phyloP scores from a whole-genome alignment of 1,140 invertebrate genomes.

The Drosophila malerkotliana region DNA sequence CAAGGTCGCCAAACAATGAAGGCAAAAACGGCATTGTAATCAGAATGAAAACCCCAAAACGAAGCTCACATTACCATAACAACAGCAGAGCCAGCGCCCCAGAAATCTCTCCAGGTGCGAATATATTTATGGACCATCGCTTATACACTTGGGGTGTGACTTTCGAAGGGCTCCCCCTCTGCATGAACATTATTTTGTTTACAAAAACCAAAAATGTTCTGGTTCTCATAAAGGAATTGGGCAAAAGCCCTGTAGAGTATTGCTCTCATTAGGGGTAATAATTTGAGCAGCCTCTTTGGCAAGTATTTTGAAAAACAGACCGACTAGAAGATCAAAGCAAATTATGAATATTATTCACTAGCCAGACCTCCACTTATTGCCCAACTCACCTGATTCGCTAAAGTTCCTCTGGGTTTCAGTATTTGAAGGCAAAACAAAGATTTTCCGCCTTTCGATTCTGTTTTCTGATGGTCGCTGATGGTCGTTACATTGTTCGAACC shows the following conservation, averaged over 20 bases:
- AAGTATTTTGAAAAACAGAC: background rate
- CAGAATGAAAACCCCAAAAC: slow-evolving; percentile 47
- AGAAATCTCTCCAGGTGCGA: slow-evolving; percentile 26
- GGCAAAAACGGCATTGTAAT: slow-evolving; percentile 51
- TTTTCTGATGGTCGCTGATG: slow-evolving; percentile 11
- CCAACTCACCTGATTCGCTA: slow-evolving; percentile 55
- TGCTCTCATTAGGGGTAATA: background rate
- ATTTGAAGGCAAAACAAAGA: slow-evolving; percentile 8
- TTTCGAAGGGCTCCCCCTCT: slow-evolving; percentile 18
- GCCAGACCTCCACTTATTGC: slow-evolving; percentile 12
- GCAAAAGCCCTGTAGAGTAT: background rate
- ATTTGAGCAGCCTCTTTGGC: background rate
- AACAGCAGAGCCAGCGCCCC: slow-evolving; percentile 12
- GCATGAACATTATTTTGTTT: slow-evolving; percentile 34
- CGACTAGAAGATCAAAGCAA: slow-evolving; percentile 32
- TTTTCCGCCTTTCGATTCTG: slow-evolving; percentile 13
- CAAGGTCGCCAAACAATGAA: slow-evolving; percentile 44
- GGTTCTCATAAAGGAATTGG: background rate
- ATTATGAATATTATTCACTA: slow-evolving; percentile 15
- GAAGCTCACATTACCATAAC: slow-evolving; percentile 60
- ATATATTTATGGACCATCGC: slow-evolving; percentile 28
- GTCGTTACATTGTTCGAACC: slow-evolving; percentile 58
- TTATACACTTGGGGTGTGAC: slow-evolving; percentile 4
- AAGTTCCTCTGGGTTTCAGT: slow-evolving; percentile 5
- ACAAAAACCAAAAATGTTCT: background rate